Conservation (phyloP, 2,888 invertebrate species). For the Drosophila pegasa region DNA sequence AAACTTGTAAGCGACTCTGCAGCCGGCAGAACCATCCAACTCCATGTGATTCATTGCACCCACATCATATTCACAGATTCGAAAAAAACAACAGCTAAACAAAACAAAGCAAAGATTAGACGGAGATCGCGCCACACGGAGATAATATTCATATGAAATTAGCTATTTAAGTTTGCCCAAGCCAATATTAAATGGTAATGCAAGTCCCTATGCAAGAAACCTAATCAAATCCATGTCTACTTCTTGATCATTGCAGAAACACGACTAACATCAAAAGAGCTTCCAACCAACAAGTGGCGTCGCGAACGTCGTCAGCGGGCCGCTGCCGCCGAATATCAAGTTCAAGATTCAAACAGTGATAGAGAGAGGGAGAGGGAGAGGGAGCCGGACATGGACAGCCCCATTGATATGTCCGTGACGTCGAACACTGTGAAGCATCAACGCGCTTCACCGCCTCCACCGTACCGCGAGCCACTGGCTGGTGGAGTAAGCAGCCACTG, state of each 20-base stretch:
- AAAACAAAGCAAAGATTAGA: slow-evolving; percentile 39
- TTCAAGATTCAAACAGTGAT: slow-evolving; percentile 44
- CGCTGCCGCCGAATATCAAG: slow-evolving; percentile 83
- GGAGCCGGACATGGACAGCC: slow-evolving; percentile 79
- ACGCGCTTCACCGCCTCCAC: slow-evolving; percentile 84
- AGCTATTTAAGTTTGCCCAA: slow-evolving; percentile 12
- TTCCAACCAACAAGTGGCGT: slow-evolving; percentile 90
- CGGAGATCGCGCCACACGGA: slow-evolving; percentile 3
- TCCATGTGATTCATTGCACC: slow-evolving; percentile 72
- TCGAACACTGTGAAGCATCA: slow-evolving; percentile 80
- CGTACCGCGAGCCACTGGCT: slow-evolving; percentile 84
- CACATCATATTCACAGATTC: slow-evolving; percentile 59
- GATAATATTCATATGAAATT: slow-evolving; percentile 48
- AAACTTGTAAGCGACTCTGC: slow-evolving; percentile 63
- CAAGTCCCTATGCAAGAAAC: slow-evolving; percentile 20
- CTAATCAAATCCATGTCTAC: slow-evolving; percentile 38
- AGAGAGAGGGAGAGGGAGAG: slow-evolving; percentile 40
- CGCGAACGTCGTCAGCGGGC: slow-evolving; percentile 88
- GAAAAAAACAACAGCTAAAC: slow-evolving; percentile 28
- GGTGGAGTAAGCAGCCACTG: slow-evolving; percentile 72
- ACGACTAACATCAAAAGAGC: slow-evolving; percentile 86
- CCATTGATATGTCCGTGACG: slow-evolving; percentile 84
- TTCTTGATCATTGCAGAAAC: slow-evolving; percentile 79
- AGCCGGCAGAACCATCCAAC: slow-evolving; percentile 38
- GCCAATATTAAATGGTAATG: not conserved